Evolutionary conservation across 35 echinoderm and acorn worm species (phyloP).

Genomic region (Patiria miniata): DNA sequence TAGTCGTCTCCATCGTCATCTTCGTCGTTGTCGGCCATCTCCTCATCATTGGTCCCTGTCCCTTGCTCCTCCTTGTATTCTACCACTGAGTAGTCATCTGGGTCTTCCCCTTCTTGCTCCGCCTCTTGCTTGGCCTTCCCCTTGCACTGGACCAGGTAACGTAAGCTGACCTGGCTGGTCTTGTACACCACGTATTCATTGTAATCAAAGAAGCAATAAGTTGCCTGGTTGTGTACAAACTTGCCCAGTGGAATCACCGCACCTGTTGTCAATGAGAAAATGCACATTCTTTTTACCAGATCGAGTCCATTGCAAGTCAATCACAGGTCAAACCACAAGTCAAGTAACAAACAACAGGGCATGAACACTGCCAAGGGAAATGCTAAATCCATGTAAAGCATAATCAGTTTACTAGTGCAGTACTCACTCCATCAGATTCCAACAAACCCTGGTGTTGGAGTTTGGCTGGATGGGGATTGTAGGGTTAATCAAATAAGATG

Average conservation of each 20-base stretch:
- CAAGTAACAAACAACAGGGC: background rate
- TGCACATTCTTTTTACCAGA: background rate
- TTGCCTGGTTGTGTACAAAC: background rate
- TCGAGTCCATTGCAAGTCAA: no score
- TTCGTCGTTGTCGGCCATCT: background rate
- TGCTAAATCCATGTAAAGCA: no score
- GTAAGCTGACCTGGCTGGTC: conserved; percentile 30
- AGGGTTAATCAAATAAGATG: no score
- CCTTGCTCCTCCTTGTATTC: background rate
- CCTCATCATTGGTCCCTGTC: background rate
- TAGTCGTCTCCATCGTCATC: background rate
- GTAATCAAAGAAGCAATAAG: background rate
- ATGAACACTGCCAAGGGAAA: no score
- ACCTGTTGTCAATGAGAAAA: conserved; percentile 9
- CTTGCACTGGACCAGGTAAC: conserved; percentile 40
- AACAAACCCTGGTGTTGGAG: no score
- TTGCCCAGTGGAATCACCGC: conserved; percentile 44
- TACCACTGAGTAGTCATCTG: background rate
- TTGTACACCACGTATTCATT: conserved; percentile 61
- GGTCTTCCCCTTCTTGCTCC: background rate
- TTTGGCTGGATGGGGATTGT: no score
- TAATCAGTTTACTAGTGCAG: no score
- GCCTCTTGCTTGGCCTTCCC: background rate
- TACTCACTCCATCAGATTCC: no score
- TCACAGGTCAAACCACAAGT: background rate